Evolutionary conservation across 2,888 invertebrate genomes (phyloP).

Genomic region (Teleiodes luculella): DNA sequence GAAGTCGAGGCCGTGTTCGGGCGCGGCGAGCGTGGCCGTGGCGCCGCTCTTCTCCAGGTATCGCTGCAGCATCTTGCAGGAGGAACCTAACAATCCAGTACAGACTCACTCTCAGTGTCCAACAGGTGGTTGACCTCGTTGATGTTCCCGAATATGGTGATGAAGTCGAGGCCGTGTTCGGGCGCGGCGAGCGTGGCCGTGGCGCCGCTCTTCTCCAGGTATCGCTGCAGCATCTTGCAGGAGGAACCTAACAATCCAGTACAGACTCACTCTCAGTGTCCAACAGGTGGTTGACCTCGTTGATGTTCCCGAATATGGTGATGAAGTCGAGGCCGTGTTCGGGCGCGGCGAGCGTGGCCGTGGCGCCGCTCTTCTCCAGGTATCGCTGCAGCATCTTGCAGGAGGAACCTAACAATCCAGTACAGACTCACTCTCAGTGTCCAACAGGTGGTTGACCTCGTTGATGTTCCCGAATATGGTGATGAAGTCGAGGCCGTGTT

Average conservation of each 20-base stretch:
- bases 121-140: no score
- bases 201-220: no score
- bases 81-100: no score
- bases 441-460: slow-evolving; percentile 30
- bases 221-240: no score
- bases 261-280: no score
- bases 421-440: slow-evolving; percentile 13
- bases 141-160: no score
- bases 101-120: no score
- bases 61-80: background rate
- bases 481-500: background rate
- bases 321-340: slow-evolving; percentile 37
- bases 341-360: slow-evolving; percentile 8
- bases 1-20: slow-evolving; percentile 34
- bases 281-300: slow-evolving; percentile 45
- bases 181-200: no score
- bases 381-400: slow-evolving; percentile 39
- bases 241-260: no score
- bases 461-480: slow-evolving; percentile 61
- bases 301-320: slow-evolving; percentile 57
- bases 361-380: slow-evolving; percentile 23
- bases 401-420: no score
- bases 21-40: background rate
- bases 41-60: no score
- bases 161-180: no score